phyloP scores from a whole-genome alignment of 2,797 vertebrate genomes.

The Apogon hyalosoma region DNA sequence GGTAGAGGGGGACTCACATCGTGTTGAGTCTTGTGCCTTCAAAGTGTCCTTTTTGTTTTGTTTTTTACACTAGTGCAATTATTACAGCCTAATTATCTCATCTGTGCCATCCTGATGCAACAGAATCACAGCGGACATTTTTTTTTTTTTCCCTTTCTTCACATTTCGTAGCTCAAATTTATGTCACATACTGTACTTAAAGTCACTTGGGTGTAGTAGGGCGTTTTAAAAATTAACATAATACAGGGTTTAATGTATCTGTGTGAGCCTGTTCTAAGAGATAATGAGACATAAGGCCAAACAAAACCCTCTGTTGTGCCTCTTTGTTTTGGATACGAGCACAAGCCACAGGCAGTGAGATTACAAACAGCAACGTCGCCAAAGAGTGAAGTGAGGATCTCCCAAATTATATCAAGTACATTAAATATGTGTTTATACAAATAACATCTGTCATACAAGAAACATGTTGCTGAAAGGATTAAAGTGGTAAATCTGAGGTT shows the following conservation, averaged over 20 bases:
- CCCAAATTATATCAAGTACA: neutral
- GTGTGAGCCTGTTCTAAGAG: constrained; percentile 8
- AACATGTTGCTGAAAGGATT: constrained; percentile 2
- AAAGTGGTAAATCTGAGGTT: neutral
- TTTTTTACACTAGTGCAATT: no score
- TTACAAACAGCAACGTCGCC: neutral
- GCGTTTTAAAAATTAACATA: constrained; percentile 22
- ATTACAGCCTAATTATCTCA: no score
- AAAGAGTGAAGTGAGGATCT: constrained; percentile 1
- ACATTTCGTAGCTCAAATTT: neutral
- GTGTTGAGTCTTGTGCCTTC: no score
- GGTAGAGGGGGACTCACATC: no score
- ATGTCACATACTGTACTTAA: constrained; percentile 11
- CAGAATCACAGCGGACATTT: no score
- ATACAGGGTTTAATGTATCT: constrained; percentile 16
- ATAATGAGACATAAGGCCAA: constrained; percentile 25
- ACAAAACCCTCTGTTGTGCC: constrained; percentile 17
- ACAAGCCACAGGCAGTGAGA: constrained; percentile 3
- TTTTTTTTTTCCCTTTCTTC: neutral
- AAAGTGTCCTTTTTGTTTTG: no score
- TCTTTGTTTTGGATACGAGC: constrained; percentile 13
- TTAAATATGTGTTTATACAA: constrained; percentile 13
- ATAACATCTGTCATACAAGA: constrained; percentile 1
- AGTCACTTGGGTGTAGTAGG: constrained; percentile 17
- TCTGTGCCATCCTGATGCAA: no score